Base-by-base conservation (phyloP, 2,888 invertebrate genomes). In the Epicampocera succincta region DNA sequence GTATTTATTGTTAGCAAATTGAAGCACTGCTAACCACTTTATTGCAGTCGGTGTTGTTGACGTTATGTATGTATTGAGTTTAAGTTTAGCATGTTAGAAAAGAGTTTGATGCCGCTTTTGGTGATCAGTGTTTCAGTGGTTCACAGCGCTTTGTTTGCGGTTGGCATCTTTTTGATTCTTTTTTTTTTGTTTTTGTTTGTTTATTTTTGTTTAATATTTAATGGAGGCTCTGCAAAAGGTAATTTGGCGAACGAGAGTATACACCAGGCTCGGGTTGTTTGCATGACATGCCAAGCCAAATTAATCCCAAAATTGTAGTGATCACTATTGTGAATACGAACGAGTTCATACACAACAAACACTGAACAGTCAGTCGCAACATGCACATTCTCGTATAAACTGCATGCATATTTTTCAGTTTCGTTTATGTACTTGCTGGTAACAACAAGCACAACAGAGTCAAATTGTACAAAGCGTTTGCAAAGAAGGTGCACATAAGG, bases 241-340 rank as follows among this genome's bases (percentile, higher is more conserved):
- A 76, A 76, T 68, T 69, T 76, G 17, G 68, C 54, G 42, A 63
- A 61, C 69, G 61, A 69, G 61, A 76, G 60, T 80, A 56, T 56
- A 71, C 58, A 63, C 48, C 17, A 61, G 63, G 85, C 69, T 84
- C 74, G 80, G 83, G 87, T 86, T 85, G 85, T 86, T 87, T 86
- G 87, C 88, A 86, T 87, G 86, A 85, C 88, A 86, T 88, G 88
- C 87, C 89, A 87, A 86, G 84, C 85, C 83, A 85, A 82, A 82
- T 82, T 82, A 82, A 82, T 82, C 82, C 78, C 82, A 74, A 74
- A 82, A 82, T 82, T 82, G 74, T 82, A 56, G 71, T 74, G 78
- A 78, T 74, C 82, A 71, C 71, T 65, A 69, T 46, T 72, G 74
- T 75, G 69, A 71, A 78, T 82, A 60, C 66, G 77, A 74, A 69